These are phyloP conservation scores for Heliopora coerulea DNA, from an alignment of 92 coral and sea anemone species.

Conservation along the genomic window DNA sequence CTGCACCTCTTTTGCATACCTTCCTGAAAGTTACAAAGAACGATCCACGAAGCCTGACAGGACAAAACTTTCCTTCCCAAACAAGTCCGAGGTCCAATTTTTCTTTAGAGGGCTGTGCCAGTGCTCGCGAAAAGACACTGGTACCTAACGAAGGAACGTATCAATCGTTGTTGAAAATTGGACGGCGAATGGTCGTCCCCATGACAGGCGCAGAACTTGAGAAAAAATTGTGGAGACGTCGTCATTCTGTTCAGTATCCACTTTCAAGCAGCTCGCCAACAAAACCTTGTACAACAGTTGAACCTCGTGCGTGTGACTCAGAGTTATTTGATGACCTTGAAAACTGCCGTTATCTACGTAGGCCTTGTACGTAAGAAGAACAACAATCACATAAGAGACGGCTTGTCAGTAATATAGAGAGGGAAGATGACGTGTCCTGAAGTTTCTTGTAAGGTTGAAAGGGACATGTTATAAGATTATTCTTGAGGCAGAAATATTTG, in stretches of 20 bases:
- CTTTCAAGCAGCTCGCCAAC: neutral
- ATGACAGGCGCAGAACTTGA: constrained; percentile 16
- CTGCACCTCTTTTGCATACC: too few species aligned
- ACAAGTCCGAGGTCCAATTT: neutral
- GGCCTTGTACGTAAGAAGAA: constrained; percentile 1
- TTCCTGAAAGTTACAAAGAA: neutral
- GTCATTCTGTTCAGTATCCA: neutral
- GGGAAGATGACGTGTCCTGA: too few species aligned
- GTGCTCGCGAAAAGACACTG: neutral
- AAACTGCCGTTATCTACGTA: constrained; percentile 27
- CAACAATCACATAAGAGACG: too few species aligned
- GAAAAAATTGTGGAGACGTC: neutral
- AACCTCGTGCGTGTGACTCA: neutral
- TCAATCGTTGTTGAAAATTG: constrained; percentile 7
- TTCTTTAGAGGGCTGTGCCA: neutral
- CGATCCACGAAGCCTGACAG: neutral
- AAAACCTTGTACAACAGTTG: too few species aligned
- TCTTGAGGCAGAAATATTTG: too few species aligned
- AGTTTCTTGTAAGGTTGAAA: too few species aligned
- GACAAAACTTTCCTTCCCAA: neutral
- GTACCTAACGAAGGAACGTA: neutral
- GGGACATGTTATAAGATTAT: too few species aligned
- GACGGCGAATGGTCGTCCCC: neutral
- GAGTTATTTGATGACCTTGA: constrained; percentile 12
- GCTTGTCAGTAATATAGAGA: too few species aligned